Evolutionary conservation across 2,888 invertebrate genomes (phyloP), one percentile per base, ranked within the genome.

Genomic region (Axea sp.): DNA sequence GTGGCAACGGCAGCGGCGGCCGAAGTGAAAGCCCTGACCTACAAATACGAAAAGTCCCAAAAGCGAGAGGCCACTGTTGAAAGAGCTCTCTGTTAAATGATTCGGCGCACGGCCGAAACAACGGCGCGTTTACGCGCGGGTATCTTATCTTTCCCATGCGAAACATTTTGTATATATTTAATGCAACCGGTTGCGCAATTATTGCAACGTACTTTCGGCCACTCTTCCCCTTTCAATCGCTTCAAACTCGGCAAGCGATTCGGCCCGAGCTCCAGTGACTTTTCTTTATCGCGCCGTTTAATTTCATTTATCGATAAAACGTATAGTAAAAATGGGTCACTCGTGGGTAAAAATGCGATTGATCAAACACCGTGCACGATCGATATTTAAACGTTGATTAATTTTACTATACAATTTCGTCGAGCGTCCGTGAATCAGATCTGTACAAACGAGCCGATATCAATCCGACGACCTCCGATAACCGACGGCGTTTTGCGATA

Each of bases 11-110:
- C 43, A 72, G 69, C 68, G 75, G 37, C 60, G 49, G 79, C 78
- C 82, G 84, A 85, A 87, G 86, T 84, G 86, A 86, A 85, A 86
- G 85, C 83, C 79, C 80, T 84, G 86, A 84, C 86, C 86, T 81
- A 86, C 82, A 85, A 86, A 84, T 80, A 77, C 81, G 78, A 79
- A 80, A 81, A 80, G 77, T 78, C 78, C 80, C 79, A 78, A 80
- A 80, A 80, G 77, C 81, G 73, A 74, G 71, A 43, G 60, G 65
- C 47, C 57, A 31, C 55, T 64, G 64, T 49, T 55, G 67, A 73
- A 73, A 69, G 55, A 55, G 33, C 35, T 59, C 35, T 33, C 59
- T 39, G 41, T 59, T 43, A 15, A 33, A 68, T 55, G 67, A 51
- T 51, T 59, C 59, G 15, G 19, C 14, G 11, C 30, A 24, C 43